Base-by-base conservation (phyloP, 1,140 invertebrate genomes). In the Physella acuta region DNA sequence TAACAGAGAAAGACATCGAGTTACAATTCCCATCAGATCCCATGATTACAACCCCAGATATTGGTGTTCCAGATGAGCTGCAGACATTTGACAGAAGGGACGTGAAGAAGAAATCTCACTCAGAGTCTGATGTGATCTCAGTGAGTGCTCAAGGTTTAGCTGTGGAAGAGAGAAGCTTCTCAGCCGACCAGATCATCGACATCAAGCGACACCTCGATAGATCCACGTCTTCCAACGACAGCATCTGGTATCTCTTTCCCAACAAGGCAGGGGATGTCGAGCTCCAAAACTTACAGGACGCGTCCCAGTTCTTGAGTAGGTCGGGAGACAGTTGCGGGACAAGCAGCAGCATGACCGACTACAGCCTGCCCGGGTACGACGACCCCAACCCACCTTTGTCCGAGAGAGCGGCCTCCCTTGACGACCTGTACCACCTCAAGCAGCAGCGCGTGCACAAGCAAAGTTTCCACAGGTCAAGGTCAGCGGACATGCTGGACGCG, bases 401-500 rank as follows among this genome's bases (percentile, higher is more conserved):
- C 30, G 67, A 73, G n/a, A 53, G 58, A 24, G 65, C 71, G 16
- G 67, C 68, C 16, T 73, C 71, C 26, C n/a, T 70, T 26, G 63
- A 68, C 49, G 52, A 73, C 49, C 39, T 73, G 8, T 36, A 70
- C 24, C 31, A 59, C 3, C 16, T 36, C 31, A 58, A 51, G 11
- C 34, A 17, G 28, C 31, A 5, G 58, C 1, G 8, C 26, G 33
- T 33, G 0, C 20, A 44, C n/a, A 64, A 28, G 52, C 28, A 44
- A 28, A 34, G 67, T 58, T 60, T 80, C 3, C 72, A 73, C 31
- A 65, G 76, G 44, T 79, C 78, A 36, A 62, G 74, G 26, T 81
- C 79, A 17, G 70, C 76, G 60, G 73, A 74, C 36, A 71, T 81
- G 58, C 34, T 80, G n/a, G 74, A 75, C 51, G 70, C 75, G n/a